These are phyloP conservation scores for Melanotaenia parkinsoni DNA, from an alignment of 2,797 vertebrate species.

Conservation along the genomic window DNA sequence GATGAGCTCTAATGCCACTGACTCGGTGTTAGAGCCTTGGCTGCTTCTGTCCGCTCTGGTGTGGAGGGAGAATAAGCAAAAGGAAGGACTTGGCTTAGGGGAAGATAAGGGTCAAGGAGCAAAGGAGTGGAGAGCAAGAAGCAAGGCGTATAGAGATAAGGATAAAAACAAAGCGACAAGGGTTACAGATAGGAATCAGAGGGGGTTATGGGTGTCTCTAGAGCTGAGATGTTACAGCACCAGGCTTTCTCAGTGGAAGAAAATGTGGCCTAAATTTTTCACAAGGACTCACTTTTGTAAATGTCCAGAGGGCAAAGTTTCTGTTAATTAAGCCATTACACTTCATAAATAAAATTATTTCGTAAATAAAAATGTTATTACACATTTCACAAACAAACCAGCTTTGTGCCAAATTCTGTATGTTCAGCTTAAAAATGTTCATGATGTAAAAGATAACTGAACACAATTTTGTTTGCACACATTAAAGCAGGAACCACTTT, in stretches of 20 bases:
- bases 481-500: too few species aligned
- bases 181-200: conserved; percentile 9
- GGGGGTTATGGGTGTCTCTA: conserved; percentile 16
- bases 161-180: conserved; percentile 8
- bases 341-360: background rate
- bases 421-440: background rate
- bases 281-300: conserved; percentile 64
- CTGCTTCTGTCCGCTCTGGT: conserved; percentile 22
- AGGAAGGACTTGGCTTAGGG: background rate
- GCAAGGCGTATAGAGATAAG: background rate
- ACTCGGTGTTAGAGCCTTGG: conserved; percentile 24
- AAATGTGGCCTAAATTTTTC: conserved; percentile 68
- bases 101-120: conserved; percentile 16
- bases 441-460: background rate
- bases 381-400: background rate
- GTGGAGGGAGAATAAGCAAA: background rate
- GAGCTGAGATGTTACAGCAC: conserved; percentile 47
- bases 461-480: too few species aligned
- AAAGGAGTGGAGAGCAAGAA: conserved; percentile 2
- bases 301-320: conserved; percentile 41
- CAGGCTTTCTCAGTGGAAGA: conserved; percentile 40
- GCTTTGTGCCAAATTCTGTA: background rate
- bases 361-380: too few species aligned
- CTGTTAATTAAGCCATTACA: conserved; percentile 41
- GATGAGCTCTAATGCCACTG: conserved; percentile 39